Evolutionary conservation across 2,888 invertebrate species (phyloP), one percentile per base, ranked within the genome.

Genomic region (Graphium colonna): DNA sequence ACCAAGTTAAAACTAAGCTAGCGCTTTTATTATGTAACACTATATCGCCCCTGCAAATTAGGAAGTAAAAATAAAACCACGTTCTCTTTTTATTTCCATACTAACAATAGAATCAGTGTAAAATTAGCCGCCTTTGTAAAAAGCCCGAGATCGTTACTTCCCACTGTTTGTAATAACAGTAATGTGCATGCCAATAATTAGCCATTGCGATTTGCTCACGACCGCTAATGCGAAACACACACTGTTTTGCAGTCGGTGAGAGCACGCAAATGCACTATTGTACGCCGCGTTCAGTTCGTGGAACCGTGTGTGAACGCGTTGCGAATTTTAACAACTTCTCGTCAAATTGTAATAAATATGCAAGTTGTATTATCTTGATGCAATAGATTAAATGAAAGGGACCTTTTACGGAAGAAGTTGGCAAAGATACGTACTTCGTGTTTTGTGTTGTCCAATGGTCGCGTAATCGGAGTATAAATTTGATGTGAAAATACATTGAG

Each of bases 141-240:
- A 36, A 1, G 36, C 13, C 9, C 12, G 13, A 2, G 12, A 12
- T 36, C 5, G 9, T 36, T 12, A 36, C 13, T 36, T 36, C 13
- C 31, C 31, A 36, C 12, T 10, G 33, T n/a, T 3, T 1, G 33
- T 33, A 12, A n/a, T 36, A 12, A n/a, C n/a, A 12, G 13, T 36
- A n/a, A 36, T 36, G 13, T 45, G 2, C 33, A 33, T 17, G 12
- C n/a, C 33, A 13, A 45, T 45, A 31, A 45, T 38, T 18, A 46
- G 12, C 13, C 33, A 45, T 15, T 12, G 39, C 46, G 10, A 26
- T 47, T 31, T 47, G 18, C 38, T 47, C 38, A 47, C 46, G 46
- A 38, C 46, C 10, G 8, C 21, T 18, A 21, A 21, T 21, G 10
- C 38, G 38, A 38, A 47, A 12, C 12, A 33, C 33, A 26, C 28